Percentiles rank a stretch among this genome's conserved stretches.
Evolutionary conservation across 2,113 vertebrate genomes (phyloP).

Genomic region (Semicossyphus pulcher): DNA sequence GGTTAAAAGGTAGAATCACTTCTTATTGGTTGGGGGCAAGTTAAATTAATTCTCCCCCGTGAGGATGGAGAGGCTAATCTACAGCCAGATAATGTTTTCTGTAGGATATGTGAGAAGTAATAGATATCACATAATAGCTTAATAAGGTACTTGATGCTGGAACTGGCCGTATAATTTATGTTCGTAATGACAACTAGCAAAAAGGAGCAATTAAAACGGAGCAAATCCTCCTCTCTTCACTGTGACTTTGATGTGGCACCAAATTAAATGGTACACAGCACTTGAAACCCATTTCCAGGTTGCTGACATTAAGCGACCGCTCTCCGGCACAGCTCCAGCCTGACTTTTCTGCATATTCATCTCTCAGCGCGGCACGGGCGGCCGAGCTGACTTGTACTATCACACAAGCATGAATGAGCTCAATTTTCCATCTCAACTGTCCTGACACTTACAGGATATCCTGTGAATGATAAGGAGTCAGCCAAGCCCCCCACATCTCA

Average conservation of each 20-base stretch:
- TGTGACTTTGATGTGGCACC: slow-evolving; percentile 70
- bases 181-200: slow-evolving; percentile 51
- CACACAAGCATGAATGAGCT: slow-evolving; percentile 68
- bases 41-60: slow-evolving; percentile 10
- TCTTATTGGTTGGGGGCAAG: neutral
- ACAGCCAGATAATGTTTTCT: slow-evolving; percentile 24
- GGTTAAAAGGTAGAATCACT: neutral
- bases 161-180: slow-evolving; percentile 30
- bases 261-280: slow-evolving; percentile 71
- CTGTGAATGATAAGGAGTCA: slow-evolving; percentile 70
- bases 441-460: slow-evolving; percentile 74
- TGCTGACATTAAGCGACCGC: slow-evolving; percentile 42
- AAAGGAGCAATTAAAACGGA: slow-evolving; percentile 65
- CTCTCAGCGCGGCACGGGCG: neutral
- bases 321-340: slow-evolving; percentile 32
- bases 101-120: slow-evolving; percentile 31
- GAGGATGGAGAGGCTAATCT: slow-evolving; percentile 20
- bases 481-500: slow-evolving; percentile 53
- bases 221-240: slow-evolving; percentile 33
- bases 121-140: slow-evolving; percentile 42
- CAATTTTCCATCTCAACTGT: slow-evolving; percentile 76
- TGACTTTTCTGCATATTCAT: slow-evolving; percentile 70
- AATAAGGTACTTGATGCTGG: slow-evolving; percentile 35
- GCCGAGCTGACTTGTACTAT: slow-evolving; percentile 56
- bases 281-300: slow-evolving; percentile 52